Evolutionary conservation across 53 echinoderm and acorn worm species (phyloP), one percentile per base, ranked within the genome.

Genomic region (Echinometra lucunter): DNA sequence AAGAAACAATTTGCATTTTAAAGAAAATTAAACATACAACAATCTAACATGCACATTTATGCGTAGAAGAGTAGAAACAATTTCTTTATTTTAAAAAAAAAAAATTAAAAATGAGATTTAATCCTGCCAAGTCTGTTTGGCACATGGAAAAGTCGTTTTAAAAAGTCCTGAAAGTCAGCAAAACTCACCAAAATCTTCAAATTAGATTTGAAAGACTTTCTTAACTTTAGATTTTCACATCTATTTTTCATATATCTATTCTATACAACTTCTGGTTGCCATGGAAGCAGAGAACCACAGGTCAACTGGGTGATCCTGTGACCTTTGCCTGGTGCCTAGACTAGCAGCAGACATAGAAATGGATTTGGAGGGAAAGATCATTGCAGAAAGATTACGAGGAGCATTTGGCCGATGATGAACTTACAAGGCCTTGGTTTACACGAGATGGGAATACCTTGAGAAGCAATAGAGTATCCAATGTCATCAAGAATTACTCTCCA

Each of bases 361-460:
- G 78, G 42, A 38, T 35, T 78, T 18, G 78, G 42, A 69, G 69
- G 34, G 21, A 42, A 78, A 40, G 78, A 78, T 78, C 78, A 78
- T 78, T 78, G 78, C 78, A 78, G 78, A 42, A 23, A 78, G 78
- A 78, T 78, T 78, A 78, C 42, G 38, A 42, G 78, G 78, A 78
- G 78, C 78, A 78, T 78, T 78, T 78, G 78, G 42, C 38, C 78
- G 78, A 78, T 78, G 78, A 78, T 78, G 78, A 78, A 78, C 78
- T 78, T 78, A 21, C 78, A 12, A 78, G 78, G 78, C 78, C 78
- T 42, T 12, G 78, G 38, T 78, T 42, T 40, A 78, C 37, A 78
- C 38, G 42, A 42, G 78, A 78, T 78, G 78, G 42, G 78, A 78
- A 78, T 78, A 78, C 78, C 78, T 40, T 38, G 42, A 78, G 78